Evolutionary conservation across 2,797 vertebrate genomes (phyloP).

Genomic region (Squalus acanthias): DNA sequence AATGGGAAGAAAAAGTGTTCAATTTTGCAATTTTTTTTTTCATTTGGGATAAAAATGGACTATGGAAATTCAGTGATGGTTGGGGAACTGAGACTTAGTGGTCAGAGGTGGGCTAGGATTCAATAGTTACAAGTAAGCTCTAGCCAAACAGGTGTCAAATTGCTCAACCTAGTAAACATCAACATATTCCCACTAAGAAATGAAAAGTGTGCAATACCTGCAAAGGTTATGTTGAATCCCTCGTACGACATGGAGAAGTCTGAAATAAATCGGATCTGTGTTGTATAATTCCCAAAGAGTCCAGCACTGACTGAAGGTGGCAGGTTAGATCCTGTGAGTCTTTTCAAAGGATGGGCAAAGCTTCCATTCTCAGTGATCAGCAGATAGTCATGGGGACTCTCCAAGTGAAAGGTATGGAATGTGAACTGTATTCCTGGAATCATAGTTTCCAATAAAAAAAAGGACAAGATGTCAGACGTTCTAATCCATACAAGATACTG

Average conservation of each 20-base stretch:
- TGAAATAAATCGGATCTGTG: slow-evolving; percentile 92
- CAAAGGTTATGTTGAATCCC: slow-evolving; percentile 98
- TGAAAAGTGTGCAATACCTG: slow-evolving; percentile 61
- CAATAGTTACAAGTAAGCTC: not conserved
- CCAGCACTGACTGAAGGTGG: slow-evolving; percentile 85
- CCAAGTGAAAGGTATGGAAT: slow-evolving; percentile 95
- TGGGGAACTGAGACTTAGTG: not conserved
- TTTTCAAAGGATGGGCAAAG: slow-evolving; percentile 83
- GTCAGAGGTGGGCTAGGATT: not conserved
- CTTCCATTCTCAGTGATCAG: slow-evolving; percentile 89
- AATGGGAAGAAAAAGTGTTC: too few species aligned
- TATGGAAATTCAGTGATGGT: not conserved
- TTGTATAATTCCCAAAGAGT: slow-evolving; percentile 91
- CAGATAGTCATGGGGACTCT: slow-evolving; percentile 90
- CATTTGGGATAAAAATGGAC: not conserved
- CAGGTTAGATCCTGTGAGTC: slow-evolving; percentile 81
- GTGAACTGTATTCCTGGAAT: slow-evolving; percentile 85
- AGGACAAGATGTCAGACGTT: not conserved
- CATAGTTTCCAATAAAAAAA: not conserved
- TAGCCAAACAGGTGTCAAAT: not conserved
- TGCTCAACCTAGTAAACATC: not conserved
- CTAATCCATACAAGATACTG: not conserved
- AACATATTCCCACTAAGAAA: not conserved
- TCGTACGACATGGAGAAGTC: slow-evolving; percentile 98
- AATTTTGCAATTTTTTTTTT: not conserved